These are phyloP conservation scores for Cantharis lateralis DNA, from an alignment of 2,888 invertebrate genomes.

Conservation along the genomic window DNA sequence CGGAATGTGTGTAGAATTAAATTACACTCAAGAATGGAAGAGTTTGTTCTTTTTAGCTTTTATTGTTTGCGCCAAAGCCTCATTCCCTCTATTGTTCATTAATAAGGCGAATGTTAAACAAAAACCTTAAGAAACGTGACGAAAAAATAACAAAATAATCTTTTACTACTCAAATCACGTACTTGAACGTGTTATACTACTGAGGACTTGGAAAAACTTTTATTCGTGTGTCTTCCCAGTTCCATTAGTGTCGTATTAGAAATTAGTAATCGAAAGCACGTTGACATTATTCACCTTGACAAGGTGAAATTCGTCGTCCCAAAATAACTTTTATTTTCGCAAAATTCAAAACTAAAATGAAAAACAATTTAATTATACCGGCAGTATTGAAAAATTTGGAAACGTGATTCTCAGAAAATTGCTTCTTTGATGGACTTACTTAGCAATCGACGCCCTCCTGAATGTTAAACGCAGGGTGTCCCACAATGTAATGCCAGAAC, in stretches of 20 bases:
- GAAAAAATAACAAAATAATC: conserved; percentile 18
- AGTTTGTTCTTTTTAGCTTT: conserved; percentile 5
- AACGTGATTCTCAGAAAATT: background rate
- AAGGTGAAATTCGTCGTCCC: background rate
- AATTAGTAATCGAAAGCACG: conserved; percentile 19
- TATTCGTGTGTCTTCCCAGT: conserved; percentile 32
- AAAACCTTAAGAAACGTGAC: conserved; percentile 19
- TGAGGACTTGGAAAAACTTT: conserved; percentile 26
- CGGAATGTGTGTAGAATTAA: conserved; percentile 24
- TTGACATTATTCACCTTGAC: background rate
- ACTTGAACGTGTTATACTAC: conserved; percentile 20
- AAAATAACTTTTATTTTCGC: background rate
- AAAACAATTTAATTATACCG: background rate
- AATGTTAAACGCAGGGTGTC: background rate
- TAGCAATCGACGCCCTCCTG: background rate
- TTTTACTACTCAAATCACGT: conserved; percentile 31
- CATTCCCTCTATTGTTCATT: conserved; percentile 16
- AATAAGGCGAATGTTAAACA: conserved; percentile 14
- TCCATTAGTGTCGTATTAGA: conserved; percentile 36
- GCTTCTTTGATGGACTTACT: background rate
- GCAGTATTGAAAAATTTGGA: background rate
- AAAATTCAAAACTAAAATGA: background rate
- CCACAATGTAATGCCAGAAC: background rate
- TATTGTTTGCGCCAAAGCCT: conserved; percentile 17
- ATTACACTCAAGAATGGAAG: conserved; percentile 19